A percentile compares a stretch with the other conserved stretches of the same genome.
Conservation (phyloP, 2,797 vertebrate genomes). For the Streptopelia turtur region DNA sequence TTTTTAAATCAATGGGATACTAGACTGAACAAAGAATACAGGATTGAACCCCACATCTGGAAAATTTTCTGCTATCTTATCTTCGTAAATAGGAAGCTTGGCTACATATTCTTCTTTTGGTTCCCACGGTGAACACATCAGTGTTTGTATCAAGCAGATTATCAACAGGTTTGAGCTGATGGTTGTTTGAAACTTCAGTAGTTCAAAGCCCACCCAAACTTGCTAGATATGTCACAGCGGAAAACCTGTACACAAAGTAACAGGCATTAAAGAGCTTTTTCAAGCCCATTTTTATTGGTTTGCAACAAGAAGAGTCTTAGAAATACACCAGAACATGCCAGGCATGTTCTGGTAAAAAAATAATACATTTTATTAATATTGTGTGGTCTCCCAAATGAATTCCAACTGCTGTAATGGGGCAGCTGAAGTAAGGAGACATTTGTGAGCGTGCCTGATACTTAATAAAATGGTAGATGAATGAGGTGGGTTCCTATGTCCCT, state of each 20-base stretch:
- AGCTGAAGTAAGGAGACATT: neutral
- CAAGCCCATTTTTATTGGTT: neutral
- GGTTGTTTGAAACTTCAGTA: conserved; percentile 35
- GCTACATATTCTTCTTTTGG: neutral
- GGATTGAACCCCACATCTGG: neutral
- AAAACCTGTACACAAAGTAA: conserved; percentile 16
- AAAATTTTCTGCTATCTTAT: conserved; percentile 9
- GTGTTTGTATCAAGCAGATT: conserved; percentile 36
- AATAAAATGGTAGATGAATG: neutral
- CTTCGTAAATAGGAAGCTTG: conserved; percentile 1
- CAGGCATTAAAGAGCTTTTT: neutral
- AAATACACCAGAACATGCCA: neutral
- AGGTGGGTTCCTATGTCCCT: neutral
- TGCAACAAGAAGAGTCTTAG: neutral
- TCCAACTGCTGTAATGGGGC: neutral
- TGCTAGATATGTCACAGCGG: neutral
- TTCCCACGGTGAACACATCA: conserved; percentile 32
- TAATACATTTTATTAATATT: neutral
- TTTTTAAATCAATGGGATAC: conserved; percentile 19
- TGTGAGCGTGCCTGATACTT: neutral
- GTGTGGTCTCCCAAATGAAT: neutral
- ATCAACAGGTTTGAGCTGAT: conserved; percentile 19
- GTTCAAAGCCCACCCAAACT: conserved; percentile 35
- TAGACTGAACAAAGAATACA: neutral
- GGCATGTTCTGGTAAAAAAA: neutral